Conservation (phyloP, 1,140 invertebrate species). For the Bacillus rossius region DNA sequence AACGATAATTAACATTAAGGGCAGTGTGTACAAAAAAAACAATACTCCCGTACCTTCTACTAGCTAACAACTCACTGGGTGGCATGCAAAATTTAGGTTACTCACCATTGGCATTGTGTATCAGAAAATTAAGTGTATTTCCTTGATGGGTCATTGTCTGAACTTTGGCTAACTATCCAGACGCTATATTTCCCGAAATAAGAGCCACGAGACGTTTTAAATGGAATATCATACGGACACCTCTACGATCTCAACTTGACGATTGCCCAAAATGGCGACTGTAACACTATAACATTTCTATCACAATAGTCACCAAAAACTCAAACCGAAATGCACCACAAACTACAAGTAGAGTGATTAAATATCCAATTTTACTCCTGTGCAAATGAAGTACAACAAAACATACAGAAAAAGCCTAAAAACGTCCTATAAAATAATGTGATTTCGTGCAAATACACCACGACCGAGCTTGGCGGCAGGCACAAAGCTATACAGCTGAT, state of each 20-base stretch:
- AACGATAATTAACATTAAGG: no score
- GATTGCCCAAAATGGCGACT: constrained; percentile 52
- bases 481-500: constrained; percentile 52
- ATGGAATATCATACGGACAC: constrained; percentile 15
- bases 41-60: no score
- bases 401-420: constrained; percentile 1
- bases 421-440: constrained; percentile 33
- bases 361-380: constrained; percentile 4
- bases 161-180: constrained; percentile 27
- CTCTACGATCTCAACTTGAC: constrained; percentile 30
- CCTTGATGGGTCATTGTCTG: constrained; percentile 52
- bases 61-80: not conserved
- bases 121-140: constrained; percentile 56
- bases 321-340: not conserved
- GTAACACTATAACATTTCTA: constrained; percentile 43
- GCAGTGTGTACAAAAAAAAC: no score
- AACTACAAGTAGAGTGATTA: not conserved
- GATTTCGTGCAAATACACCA: constrained; percentile 46
- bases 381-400: not conserved
- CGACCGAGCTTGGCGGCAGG: constrained; percentile 53
- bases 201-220: not conserved
- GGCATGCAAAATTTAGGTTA: constrained; percentile 19
- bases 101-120: constrained; percentile 60
- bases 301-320: constrained; percentile 19
- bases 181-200: not conserved